Base-by-base conservation (phyloP, 2,113 vertebrate genomes). In the Panthera uncia region DNA sequence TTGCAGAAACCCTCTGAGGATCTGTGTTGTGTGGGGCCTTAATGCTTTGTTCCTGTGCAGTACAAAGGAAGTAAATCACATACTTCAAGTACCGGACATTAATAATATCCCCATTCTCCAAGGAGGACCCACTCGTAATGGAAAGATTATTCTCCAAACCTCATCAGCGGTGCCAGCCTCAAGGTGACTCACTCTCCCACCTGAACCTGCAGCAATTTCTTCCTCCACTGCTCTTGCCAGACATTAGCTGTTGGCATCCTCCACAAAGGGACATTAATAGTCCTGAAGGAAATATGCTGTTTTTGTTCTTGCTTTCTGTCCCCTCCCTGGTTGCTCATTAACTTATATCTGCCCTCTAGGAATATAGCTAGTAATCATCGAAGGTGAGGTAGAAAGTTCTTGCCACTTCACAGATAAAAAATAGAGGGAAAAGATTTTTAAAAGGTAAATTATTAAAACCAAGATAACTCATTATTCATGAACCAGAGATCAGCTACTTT, bases 171-270 rank as follows among this genome's bases (percentile, higher is more conserved):
- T 92, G 97, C 96, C 73, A 71, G 90, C 95, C 94, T 98, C 97
- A 98, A 98, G 98, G 97, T 98, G 98, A 98, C 98, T 98, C 94
- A 83, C 84, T 98, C 95, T 98, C 97, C 97, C 98, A 98, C 98
- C 97, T 93, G 97, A 98, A 98, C 97, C 87, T 93, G 92, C 92
- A 95, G 97, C 97, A 98, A 98, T 98, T 98, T 98, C 98, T 98
- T 95, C 98, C 98, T 98, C 97, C 97, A 97, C 97, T 98, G 98
- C 98, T 98, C 98, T 97, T 98, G 97, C 98, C 95, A 98, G 95
- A 98, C 98, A 98, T 98, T 98, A 98, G 92, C 95, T 97, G 97
- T 98, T 98, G 97, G 97, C 97, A 96, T 97, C 96, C 97, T 98
- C 97, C 97, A 97, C 97, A 98, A 97, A 97, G 92, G 94, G 95